Conservation (phyloP, 2,797 vertebrate genomes). For the Delichon dasypus region DNA sequence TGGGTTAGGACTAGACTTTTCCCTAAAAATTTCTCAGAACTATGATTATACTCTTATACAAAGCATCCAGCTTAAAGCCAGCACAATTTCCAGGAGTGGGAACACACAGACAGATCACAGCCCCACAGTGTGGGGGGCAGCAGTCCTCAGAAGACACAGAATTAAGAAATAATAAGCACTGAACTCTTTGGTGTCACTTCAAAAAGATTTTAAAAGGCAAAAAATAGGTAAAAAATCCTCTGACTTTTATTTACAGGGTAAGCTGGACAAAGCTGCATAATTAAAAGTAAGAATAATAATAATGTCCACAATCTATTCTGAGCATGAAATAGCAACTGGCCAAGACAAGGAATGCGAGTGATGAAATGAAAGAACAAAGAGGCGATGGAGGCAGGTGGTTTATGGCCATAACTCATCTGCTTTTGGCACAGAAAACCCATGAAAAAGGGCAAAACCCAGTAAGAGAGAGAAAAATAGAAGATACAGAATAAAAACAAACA, state of each 20-base stretch:
- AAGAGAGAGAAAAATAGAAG: background rate
- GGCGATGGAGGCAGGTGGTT: background rate
- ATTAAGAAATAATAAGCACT: background rate
- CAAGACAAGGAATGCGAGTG: background rate
- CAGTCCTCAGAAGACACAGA: background rate
- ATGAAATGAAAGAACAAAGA: background rate
- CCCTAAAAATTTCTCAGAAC: background rate
- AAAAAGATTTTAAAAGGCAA: background rate
- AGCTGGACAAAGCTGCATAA: background rate
- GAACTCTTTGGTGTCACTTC: background rate
- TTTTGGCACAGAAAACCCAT: slow-evolving; percentile 10
- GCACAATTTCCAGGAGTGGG: background rate
- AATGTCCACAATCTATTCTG: background rate
- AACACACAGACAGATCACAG: background rate
- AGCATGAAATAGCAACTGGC: background rate
- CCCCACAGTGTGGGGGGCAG: background rate
- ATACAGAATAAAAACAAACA: background rate
- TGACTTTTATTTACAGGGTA: background rate
- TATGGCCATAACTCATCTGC: background rate
- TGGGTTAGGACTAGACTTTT: background rate
- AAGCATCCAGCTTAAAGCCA: background rate
- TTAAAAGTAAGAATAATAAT: background rate
- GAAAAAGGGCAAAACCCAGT: background rate
- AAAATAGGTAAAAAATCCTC: background rate
- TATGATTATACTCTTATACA: background rate